phyloP scores from a whole-genome alignment of 2,797 vertebrate genomes.

The Morelia viridis region DNA sequence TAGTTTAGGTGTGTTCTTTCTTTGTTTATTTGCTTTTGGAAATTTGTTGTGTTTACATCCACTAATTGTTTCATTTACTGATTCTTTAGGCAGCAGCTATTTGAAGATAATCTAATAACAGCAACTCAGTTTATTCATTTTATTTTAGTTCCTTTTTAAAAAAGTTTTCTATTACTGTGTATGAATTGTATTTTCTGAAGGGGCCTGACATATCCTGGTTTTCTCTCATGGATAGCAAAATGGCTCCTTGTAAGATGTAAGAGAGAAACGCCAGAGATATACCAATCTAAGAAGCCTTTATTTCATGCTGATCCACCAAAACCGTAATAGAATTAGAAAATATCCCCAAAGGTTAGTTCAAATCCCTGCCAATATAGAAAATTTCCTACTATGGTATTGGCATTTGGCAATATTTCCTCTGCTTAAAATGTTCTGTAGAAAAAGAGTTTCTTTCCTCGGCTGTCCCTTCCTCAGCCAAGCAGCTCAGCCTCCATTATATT shows the following conservation, averaged over 20 bases:
- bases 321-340: neutral
- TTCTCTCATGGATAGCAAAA: neutral
- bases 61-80: neutral
- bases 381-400: neutral
- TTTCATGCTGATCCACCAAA: neutral
- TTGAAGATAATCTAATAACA: neutral
- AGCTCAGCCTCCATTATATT: neutral
- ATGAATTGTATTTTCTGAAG: neutral
- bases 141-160: neutral
- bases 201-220: neutral
- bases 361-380: neutral
- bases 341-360: neutral
- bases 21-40: conserved; percentile 33
- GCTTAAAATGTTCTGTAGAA: neutral
- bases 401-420: neutral
- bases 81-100: neutral
- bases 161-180: neutral
- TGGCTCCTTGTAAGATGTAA: neutral
- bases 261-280: neutral
- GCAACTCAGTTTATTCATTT: neutral
- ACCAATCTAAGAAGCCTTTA: neutral
- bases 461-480: neutral
- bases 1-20: conserved; percentile 33
- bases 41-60: neutral
- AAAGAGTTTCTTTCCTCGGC: neutral